Evolutionary conservation across 1,140 invertebrate genomes (phyloP).

Genomic region (Hestina assimilis): DNA sequence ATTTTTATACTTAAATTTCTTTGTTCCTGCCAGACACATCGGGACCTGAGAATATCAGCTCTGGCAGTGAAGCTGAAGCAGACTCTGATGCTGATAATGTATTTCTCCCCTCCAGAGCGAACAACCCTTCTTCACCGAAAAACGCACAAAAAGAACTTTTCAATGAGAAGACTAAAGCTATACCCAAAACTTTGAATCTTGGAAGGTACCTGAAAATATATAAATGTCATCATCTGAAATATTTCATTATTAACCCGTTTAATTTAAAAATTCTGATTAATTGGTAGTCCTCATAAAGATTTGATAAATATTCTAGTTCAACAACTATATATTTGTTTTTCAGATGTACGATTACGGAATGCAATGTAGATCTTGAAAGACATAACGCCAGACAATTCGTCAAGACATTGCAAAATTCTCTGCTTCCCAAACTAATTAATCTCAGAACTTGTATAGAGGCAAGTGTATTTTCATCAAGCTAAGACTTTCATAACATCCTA

Average conservation of each 20-base stretch:
- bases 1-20: neutral
- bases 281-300: too few relatives aligned
- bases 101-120: slow-evolving; percentile 66
- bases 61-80: slow-evolving; percentile 71
- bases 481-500: too few relatives aligned
- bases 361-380: slow-evolving; percentile 86
- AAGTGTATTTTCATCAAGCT: too few relatives aligned
- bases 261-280: too few relatives aligned
- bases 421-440: slow-evolving; percentile 85
- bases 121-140: slow-evolving; percentile 44
- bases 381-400: slow-evolving; percentile 89
- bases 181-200: slow-evolving; percentile 72
- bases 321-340: slow-evolving; percentile 29
- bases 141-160: slow-evolving; percentile 30
- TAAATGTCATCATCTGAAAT: too few relatives aligned
- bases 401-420: slow-evolving; percentile 82
- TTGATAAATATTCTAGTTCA: too few relatives aligned
- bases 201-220: slow-evolving; percentile 46
- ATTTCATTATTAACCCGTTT: too few relatives aligned
- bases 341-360: slow-evolving; percentile 79
- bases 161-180: slow-evolving; percentile 45
- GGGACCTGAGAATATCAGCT: slow-evolving; percentile 71
- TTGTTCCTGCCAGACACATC: slow-evolving; percentile 63
- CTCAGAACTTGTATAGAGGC: slow-evolving; percentile 87
- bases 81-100: slow-evolving; percentile 76